Base-by-base conservation (phyloP, 2,888 invertebrate genomes). In the Tupiocoris notatus region DNA sequence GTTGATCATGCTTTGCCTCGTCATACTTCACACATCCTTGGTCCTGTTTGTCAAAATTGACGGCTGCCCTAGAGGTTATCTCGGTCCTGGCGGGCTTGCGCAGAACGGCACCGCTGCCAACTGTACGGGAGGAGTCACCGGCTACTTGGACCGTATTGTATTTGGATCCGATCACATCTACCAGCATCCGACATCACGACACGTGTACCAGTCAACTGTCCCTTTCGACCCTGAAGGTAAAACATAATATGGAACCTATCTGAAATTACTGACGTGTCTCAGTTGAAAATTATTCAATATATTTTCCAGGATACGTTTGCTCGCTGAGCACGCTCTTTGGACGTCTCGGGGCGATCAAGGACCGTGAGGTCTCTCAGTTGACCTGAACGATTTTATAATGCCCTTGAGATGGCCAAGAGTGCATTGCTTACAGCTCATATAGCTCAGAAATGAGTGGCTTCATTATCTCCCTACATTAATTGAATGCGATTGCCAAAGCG, bases 121-220 rank as follows among this genome's bases (percentile, higher is more conserved):
- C 83, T 95, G 95, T 82, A 94, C 94, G 0, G 95, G 92, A 0
- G 95, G 95, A 75, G 91, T 91, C 62, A 91, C 94, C 12, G 92
- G 92, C 0, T 91, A 92, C 81, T 90, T 95, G 68, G 95, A 95
- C 83, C 87, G 90, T 79, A 68, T 83, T 16, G 78, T 89, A 16
- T 87, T 94, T 78, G 90, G 90, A 0, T 81, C 86, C 0, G 82
- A 83, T 0, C 93, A 93, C 82, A 85, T 93, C 77, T 90, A 92
- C 83, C 84, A 86, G 66, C 82, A 83, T 24, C 89, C 91, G 0
- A 87, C 88, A 0, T 88, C 86, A 83, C 82, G 83, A n/a, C 81
- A 83, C 25, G 81, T 91, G 23, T 91, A 91, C 83, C 86, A 86
- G 75, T 86, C 86, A 0, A 83, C 82, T 0, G 81, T 86, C 2